A percentile compares a stretch with the other conserved stretches of the same genome.
Conservation (phyloP, 2,888 invertebrate genomes). For the Ceraclea dissimilis region DNA sequence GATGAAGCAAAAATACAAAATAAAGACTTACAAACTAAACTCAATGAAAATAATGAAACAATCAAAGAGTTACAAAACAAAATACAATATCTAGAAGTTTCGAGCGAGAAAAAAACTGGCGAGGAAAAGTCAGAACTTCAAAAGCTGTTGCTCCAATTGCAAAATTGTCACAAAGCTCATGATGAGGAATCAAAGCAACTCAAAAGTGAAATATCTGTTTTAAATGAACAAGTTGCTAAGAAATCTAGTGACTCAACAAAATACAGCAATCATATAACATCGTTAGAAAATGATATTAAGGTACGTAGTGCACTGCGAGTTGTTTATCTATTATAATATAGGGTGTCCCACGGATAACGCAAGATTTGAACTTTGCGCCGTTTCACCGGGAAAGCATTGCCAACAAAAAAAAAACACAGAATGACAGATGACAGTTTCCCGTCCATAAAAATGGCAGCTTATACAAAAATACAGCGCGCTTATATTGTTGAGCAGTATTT, state of each 20-base stretch:
- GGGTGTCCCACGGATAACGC: no score
- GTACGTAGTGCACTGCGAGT: constrained; percentile 28
- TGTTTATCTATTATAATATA: no score
- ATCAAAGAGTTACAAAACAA: constrained; percentile 39
- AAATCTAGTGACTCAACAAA: constrained; percentile 40
- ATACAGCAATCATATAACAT: constrained; percentile 37
- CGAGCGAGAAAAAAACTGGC: constrained; percentile 34
- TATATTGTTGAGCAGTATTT: no score
- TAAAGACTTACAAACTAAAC: constrained; percentile 36
- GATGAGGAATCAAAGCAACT: constrained; percentile 37
- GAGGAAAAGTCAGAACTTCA: constrained; percentile 41
- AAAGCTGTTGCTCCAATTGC: constrained; percentile 40
- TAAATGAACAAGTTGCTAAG: constrained; percentile 38
- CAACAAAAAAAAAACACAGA: no score
- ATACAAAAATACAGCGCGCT: no score
- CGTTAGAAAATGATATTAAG: constrained; percentile 42
- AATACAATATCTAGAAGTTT: constrained; percentile 39
- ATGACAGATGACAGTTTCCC: no score
- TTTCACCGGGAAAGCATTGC: no score
- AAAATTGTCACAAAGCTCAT: constrained; percentile 36
- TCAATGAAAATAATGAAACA: constrained; percentile 37
- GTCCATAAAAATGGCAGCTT: no score
- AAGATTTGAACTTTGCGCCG: no score
- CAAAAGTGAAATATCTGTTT: constrained; percentile 36
- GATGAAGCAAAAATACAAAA: constrained; percentile 39